These are phyloP conservation scores for Lordiphosa collinella DNA, from an alignment of 1,140 invertebrate genomes.

Conservation along the genomic window DNA sequence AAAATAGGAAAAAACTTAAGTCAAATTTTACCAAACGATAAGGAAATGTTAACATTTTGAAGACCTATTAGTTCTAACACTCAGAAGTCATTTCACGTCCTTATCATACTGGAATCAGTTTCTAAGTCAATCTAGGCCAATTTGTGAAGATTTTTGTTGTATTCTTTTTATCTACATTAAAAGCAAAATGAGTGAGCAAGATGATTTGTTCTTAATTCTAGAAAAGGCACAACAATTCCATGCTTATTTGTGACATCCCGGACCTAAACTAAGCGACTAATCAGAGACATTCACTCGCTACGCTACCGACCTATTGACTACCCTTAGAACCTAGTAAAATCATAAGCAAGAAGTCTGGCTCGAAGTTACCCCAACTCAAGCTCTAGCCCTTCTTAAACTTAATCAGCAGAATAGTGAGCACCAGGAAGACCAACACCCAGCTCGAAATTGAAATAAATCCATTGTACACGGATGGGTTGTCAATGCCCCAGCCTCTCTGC, in stretches of 20 bases:
- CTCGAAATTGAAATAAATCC: constrained; percentile 91
- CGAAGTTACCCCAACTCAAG: neutral
- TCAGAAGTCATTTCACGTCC: no score
- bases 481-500: constrained; percentile 91
- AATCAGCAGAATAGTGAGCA: constrained; percentile 87
- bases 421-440: constrained; percentile 92
- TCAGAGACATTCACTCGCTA: constrained; percentile 32
- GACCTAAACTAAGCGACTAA: constrained; percentile 51
- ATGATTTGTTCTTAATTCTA: constrained; percentile 38
- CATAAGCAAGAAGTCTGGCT: constrained; percentile 29
- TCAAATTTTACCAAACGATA: no score
- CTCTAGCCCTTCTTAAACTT: constrained; percentile 91
- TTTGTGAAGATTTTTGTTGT: no score
- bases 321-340: constrained; percentile 73
- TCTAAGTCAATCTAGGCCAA: no score
- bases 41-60: no score
- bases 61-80: no score
- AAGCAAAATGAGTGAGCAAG: constrained; percentile 1
- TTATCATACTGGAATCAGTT: no score
- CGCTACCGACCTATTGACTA: constrained; percentile 41
- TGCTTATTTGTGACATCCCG: constrained; percentile 53
- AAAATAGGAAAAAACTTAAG: no score
- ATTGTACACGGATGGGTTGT: constrained; percentile 88
- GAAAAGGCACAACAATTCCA: constrained; percentile 65
- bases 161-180: constrained; percentile 10